phyloP scores from a whole-genome alignment of 2,888 invertebrate genomes.

The Seira ritae region DNA sequence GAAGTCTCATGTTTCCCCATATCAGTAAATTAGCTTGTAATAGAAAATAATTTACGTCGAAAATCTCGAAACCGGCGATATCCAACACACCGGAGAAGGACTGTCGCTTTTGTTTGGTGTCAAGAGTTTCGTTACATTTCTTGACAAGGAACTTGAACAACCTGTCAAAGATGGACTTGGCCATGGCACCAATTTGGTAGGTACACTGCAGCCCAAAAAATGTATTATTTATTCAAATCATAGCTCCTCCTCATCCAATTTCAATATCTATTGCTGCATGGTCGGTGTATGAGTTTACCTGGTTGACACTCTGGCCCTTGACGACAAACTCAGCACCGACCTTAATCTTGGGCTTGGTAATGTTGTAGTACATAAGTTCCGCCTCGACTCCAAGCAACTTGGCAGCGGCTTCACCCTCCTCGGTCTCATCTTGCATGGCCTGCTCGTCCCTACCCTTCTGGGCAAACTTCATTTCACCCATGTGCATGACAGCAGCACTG shows the following conservation, averaged over 20 bases:
- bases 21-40: background rate
- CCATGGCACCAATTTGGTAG: conserved; percentile 74
- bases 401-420: conserved; percentile 70
- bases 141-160: conserved; percentile 78
- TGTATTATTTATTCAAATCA: no score
- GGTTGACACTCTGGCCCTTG: conserved; percentile 76
- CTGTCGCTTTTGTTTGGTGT: conserved; percentile 78
- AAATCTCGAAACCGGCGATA: conserved; percentile 81
- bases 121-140: conserved; percentile 79
- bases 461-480: conserved; percentile 80
- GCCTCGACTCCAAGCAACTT: conserved; percentile 77
- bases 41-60: conserved; percentile 76
- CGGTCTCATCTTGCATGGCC: conserved; percentile 59
- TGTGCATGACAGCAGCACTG: conserved; percentile 70
- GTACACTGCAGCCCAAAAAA: conserved; percentile 39
- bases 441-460: conserved; percentile 80
- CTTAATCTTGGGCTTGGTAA: conserved; percentile 78
- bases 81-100: conserved; percentile 80
- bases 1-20: background rate
- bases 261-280: no score
- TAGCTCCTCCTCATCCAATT: no score
- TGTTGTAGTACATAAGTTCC: conserved; percentile 76
- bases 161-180: conserved; percentile 76
- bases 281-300: no score
- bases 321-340: conserved; percentile 77